Evolutionary conservation across 2,888 invertebrate species (phyloP), one percentile per base, ranked within the genome.

Genomic region (Gastrophysa polygoni): DNA sequence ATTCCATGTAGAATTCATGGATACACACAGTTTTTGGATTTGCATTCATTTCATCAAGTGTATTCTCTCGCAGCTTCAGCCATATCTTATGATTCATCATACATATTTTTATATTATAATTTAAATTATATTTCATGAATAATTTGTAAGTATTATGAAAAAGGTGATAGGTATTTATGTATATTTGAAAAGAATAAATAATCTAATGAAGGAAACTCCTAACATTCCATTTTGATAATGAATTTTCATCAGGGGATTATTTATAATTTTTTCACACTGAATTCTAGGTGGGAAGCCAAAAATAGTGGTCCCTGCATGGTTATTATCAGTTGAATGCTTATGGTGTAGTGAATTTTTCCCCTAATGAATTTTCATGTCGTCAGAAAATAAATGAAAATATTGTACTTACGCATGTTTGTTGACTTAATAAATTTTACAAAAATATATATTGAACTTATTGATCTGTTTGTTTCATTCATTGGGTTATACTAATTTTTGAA

Each of bases 351-450:
- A 29, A 50, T 16, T 14, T 11, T 32, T 51, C 38, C 52, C 52
- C 20, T 34, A 38, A 52, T 52, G 20, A 52, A 38, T 38, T 38
- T 52, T 52, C 4, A 18, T 51, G 34, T 38, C 21, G 1, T 38
- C 4, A 38, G 38, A 38, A 52, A 52, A 38, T 38, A 52, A 38
- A 38, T 38, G 52, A 52, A 20, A 52, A 32, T 52, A 52, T 21
- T 52, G 52, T 52, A 52, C 52, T 52, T 52, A 52, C 20, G 52
- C 52, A 52, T 52, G 38, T 52, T 52, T 52, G 52, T 38, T 52
- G 52, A 52, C 52, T 52, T 52, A 52, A 38, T 38, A 52, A 52
- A 38, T 52, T 46, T 20, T 52, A 38, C 34, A 52, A 52, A 20
- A 20, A 38, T 38, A 38, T 38, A 38, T 38, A 38, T 38, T 38